Conservation (phyloP, 2,888 invertebrate genomes). For the Spodoptera picta region DNA sequence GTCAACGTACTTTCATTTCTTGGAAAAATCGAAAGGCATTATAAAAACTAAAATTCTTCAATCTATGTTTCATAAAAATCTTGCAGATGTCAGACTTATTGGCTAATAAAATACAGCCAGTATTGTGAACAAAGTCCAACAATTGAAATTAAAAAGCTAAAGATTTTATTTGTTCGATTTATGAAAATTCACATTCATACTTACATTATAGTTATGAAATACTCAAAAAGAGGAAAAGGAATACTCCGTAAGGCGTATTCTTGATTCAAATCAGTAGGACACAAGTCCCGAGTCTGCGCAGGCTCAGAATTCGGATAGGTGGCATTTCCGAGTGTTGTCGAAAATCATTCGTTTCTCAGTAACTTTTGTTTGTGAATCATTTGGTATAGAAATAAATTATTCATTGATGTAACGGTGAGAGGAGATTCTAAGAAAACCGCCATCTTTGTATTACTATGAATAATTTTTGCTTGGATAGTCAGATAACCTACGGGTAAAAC, state of each 20-base stretch:
- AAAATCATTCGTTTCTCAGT: constrained; percentile 14
- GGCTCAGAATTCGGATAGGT: too few species aligned
- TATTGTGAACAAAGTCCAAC: too few species aligned
- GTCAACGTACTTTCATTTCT: constrained; percentile 53
- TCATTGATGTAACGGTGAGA: constrained; percentile 2
- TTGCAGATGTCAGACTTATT: background rate
- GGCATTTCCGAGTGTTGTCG: constrained; percentile 36
- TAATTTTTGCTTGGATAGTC: constrained; percentile 9
- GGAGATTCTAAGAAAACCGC: constrained; percentile 23
- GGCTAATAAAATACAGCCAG: too few species aligned
- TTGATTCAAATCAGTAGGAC: too few species aligned
- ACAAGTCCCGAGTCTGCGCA: too few species aligned
- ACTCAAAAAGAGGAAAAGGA: too few species aligned
- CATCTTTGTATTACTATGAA: constrained; percentile 12
- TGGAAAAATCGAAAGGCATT: constrained; percentile 33
- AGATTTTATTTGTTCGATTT: too few species aligned
- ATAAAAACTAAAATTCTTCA: constrained; percentile 15
- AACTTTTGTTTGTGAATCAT: constrained; percentile 37
- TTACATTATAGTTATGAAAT: too few species aligned
- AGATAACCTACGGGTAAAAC: background rate
- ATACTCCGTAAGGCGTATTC: too few species aligned
- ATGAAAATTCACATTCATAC: too few species aligned
- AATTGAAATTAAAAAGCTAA: too few species aligned
- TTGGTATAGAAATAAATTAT: constrained; percentile 27
- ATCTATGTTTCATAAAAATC: constrained; percentile 18